Base-by-base conservation (phyloP, 2,113 vertebrate species). In the Aramus guarauna region DNA sequence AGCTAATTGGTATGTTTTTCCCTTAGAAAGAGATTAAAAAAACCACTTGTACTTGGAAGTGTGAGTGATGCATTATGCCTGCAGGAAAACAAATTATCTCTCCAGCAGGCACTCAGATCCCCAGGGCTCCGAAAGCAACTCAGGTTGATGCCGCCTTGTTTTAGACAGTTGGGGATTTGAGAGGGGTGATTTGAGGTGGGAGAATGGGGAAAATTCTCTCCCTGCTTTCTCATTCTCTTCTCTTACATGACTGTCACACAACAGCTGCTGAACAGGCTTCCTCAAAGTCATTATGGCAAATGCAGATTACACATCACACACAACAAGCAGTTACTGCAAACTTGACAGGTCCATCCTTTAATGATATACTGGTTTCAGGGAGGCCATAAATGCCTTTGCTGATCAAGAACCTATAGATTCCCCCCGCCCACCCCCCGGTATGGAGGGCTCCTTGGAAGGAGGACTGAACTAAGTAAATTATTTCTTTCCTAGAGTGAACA, bases 41-140 rank as follows among this genome's bases (percentile, higher is more conserved):
- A 63, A 32, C 5, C 37, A 56, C 22, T 81, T 69, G 12, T 68
- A 20, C 34, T 59, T 26, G 39, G 48, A 84, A 90, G 32, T 56
- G 21, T 2, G 10, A 76, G 37, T 74, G 53, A 90, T 94, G 83
- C 12, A 30, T 71, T 97, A 66, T 84, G 34, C 47, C 66, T 89
- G 69, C 41, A 88, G 68, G 59, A 91, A 96, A 95, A 91, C 34
- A 89, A 87, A 85, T 91, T 75, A 74, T 63, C 20, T 39, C 47
- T 96, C 80, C 74, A 91, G 37, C 69, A 92, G 52, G 77, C 63
- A 91, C 50, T 87, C 73, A 68, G 24, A 81, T 88, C 39, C 17
- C 56, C 53, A 62, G 73, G 68, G 48, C n/a, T 94, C 77, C 8
- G 19, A 73, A 78, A 84, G 36, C 39, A 96, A 12, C 41, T 77